Evolutionary conservation across 2,888 invertebrate genomes (phyloP).

Genomic region (Athalia cordata): DNA sequence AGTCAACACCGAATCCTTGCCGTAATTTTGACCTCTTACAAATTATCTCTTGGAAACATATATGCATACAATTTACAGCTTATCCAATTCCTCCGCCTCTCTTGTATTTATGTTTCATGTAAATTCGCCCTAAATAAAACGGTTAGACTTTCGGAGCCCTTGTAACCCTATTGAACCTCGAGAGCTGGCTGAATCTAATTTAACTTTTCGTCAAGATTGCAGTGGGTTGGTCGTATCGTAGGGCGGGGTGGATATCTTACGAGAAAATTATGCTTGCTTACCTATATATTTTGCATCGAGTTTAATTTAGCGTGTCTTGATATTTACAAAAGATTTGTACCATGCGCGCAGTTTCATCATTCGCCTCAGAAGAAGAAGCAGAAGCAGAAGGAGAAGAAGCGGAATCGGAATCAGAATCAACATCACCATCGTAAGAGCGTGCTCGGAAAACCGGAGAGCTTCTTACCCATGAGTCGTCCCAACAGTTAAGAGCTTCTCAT

Average conservation of each 20-base stretch:
- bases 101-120: too few relatives aligned
- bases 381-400: not conserved
- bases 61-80: too few relatives aligned
- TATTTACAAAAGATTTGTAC: constrained; percentile 32
- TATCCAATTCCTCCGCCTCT: too few relatives aligned
- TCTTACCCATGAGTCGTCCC: constrained; percentile 12
- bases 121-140: not conserved
- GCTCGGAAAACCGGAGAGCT: constrained; percentile 15
- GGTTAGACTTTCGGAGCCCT: constrained; percentile 1
- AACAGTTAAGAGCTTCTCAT: constrained; percentile 10
- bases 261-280: constrained; percentile 18
- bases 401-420: constrained; percentile 3
- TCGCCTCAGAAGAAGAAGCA: not conserved
- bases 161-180: not conserved
- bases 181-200: constrained; percentile 20
- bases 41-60: too few relatives aligned
- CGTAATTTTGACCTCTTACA: not conserved
- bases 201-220: constrained; percentile 26
- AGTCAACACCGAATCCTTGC: not conserved
- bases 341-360: constrained; percentile 5
- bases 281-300: constrained; percentile 15
- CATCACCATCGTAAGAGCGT: constrained; percentile 13
- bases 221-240: not conserved
- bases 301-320: constrained; percentile 12
- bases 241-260: not conserved